Evolutionary conservation across 2,113 vertebrate species (phyloP).

Genomic region (Myanophis thanlyinensis): DNA sequence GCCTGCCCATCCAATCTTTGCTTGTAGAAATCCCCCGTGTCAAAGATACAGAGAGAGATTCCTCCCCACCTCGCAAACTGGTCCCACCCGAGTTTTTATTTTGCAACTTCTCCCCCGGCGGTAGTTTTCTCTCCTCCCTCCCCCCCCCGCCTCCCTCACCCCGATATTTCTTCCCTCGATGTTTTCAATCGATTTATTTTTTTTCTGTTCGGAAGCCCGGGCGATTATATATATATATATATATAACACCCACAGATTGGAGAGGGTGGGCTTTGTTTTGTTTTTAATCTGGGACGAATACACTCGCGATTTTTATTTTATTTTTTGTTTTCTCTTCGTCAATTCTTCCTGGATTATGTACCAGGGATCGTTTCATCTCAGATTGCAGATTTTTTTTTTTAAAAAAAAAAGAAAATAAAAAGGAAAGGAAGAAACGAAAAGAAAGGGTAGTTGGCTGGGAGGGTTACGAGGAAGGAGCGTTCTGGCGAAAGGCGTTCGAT

Average conservation of each 20-base stretch:
- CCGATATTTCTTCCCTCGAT: too few species aligned
- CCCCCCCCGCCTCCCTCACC: fast-evolving
- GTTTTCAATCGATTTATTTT: background rate
- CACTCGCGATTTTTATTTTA: background rate
- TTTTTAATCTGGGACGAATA: background rate
- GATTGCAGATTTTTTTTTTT: slow-evolving; percentile 52
- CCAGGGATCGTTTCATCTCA: background rate
- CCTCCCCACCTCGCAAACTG: slow-evolving; percentile 19
- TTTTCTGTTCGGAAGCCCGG: background rate
- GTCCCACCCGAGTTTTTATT: background rate
- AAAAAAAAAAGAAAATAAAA: background rate
- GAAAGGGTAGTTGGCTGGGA: fast-evolving
- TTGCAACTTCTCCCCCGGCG: background rate
- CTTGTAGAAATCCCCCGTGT: background rate
- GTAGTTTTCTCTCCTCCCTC: background rate
- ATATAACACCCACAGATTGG: background rate
- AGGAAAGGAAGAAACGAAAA: background rate
- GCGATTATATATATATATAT: too few species aligned
- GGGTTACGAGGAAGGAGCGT: background rate
- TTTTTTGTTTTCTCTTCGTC: background rate
- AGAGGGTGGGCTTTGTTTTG: background rate
- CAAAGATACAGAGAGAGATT: too few species aligned
- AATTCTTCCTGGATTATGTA: background rate
- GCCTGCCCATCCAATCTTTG: slow-evolving; percentile 56
- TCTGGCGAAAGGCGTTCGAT: background rate